Evolutionary conservation across 2,113 vertebrate species (phyloP).

Genomic region (Australoheros scitulus): DNA sequence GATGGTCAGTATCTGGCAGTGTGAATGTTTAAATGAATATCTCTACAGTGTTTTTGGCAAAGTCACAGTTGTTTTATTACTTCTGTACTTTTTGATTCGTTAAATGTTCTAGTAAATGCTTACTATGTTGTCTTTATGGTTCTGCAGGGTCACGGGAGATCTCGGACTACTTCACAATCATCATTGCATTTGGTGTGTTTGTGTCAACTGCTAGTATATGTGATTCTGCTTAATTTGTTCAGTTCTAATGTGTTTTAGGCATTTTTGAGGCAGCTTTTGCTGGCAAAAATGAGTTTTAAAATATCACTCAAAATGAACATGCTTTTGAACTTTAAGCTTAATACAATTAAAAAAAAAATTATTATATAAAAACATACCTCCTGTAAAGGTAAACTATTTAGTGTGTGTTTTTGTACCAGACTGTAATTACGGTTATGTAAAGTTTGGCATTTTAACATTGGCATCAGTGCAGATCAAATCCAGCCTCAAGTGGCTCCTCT

Average conservation of each 20-base stretch:
- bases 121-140: constrained; percentile 23
- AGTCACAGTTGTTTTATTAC: neutral
- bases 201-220: neutral
- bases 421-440: too few species aligned
- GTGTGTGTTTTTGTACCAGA: too few species aligned
- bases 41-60: neutral
- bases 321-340: too few species aligned
- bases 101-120: neutral
- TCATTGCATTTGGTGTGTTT: constrained; percentile 80
- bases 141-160: constrained; percentile 79
- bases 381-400: too few species aligned
- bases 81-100: neutral
- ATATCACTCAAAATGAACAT: too few species aligned
- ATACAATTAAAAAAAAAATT: too few species aligned
- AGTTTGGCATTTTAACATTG: too few species aligned
- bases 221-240: neutral
- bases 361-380: too few species aligned
- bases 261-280: neutral
- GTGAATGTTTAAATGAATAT: neutral
- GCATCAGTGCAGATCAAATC: too few species aligned
- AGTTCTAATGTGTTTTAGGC: neutral
- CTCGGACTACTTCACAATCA: constrained; percentile 85
- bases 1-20: constrained; percentile 79
- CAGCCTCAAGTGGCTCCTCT: too few species aligned
- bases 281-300: too few species aligned